Conservation (phyloP, 1,140 invertebrate species). For the Araneus ventricosus region DNA sequence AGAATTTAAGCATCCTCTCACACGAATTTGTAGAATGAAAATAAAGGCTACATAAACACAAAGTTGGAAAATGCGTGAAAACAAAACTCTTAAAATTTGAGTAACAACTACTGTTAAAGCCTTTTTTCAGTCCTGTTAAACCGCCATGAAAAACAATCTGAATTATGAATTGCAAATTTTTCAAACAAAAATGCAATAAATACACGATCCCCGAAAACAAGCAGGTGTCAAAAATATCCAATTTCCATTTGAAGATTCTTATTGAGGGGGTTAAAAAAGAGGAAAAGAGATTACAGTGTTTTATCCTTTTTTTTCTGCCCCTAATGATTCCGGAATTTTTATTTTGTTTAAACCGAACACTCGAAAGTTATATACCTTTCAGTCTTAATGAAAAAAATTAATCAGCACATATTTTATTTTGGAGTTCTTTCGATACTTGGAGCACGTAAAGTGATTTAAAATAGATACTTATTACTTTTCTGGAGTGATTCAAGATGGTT, state of each 20-base stretch:
- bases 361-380: conserved; percentile 11
- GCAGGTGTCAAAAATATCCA: conserved; percentile 17
- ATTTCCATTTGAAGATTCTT: conserved; percentile 4
- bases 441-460: not conserved
- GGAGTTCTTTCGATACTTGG: not conserved
- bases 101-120: no score
- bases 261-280: not conserved
- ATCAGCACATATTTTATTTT: conserved; percentile 8
- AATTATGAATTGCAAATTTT: no score
- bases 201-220: not conserved
- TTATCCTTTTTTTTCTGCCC: not conserved
- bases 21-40: no score
- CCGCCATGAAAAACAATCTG: no score
- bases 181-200: not conserved
- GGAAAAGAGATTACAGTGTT: not conserved
- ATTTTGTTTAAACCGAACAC: not conserved
- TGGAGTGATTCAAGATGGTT: not conserved
- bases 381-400: conserved; percentile 22
- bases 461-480: not conserved
- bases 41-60: no score
- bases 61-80: no score
- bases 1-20: no score
- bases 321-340: not conserved
- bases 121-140: no score
- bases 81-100: no score